Base-by-base conservation (phyloP, 2,797 vertebrate genomes). In the Coendou prehensilis region DNA sequence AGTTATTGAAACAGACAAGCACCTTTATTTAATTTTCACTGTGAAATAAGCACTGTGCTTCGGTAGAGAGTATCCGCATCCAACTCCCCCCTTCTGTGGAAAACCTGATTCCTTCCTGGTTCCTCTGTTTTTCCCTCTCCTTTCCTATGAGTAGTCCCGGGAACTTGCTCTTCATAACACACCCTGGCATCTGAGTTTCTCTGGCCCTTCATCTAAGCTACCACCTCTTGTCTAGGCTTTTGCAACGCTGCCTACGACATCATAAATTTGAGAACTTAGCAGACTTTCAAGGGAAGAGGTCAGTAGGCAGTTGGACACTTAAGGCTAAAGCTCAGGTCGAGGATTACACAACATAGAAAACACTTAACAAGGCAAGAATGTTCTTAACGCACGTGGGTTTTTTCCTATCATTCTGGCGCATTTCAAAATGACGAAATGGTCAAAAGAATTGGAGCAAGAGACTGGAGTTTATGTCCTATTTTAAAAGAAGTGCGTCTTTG, bases 401-500 rank as follows among this genome's bases (percentile, higher is more conserved):
- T 73, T 75, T 69, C 20, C 23, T 26, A 45, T 61, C 8, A 8
- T 82, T 56, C 61, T 93, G 41, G 26, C 91, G 37, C 84, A 91
- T 87, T 96, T 88, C 78, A 95, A 63, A 20, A 50, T 11, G 56
- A 81, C 61, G n/a, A 78, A 87, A 90, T 95, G 30, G 78, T 85
- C 54, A 92, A 94, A 73, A 56, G 75, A 67, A 73, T 90, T 91
- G 71, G 61, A 96, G 37, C 17, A 73, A 69, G 41, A 95, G 79
- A 76, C 63, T 82, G 78, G 41, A 52, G 80, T 83, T 96, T 85
- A 75, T 67, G 28, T 75, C 61, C 47, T 54, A 33, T 23, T 97
- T 95, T 84, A n/a, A 92, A 88, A 88, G 37, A 52, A 81, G 20
- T 5, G 22, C 91, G 82, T 15, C 64, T 90, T 94, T 91, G 80